Conservation (phyloP, 2,113 vertebrate species). For the Actenoides lindsayi region DNA sequence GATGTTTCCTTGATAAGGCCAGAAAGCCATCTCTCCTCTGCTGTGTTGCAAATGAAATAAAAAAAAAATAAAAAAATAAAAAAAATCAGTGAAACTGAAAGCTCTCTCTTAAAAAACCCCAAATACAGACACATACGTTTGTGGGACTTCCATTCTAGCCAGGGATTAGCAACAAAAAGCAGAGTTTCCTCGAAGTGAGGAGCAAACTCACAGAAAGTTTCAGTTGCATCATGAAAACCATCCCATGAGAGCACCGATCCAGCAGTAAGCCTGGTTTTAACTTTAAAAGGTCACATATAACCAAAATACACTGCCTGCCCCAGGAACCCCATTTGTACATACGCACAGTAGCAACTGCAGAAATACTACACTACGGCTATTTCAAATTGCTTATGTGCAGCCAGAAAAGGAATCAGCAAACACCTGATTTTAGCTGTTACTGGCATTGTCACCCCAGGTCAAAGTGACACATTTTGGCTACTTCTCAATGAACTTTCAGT, state of each 20-base stretch:
- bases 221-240: background rate
- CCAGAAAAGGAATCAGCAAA: background rate
- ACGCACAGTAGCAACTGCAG: background rate
- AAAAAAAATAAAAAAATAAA: background rate
- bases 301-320: background rate
- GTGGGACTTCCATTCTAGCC: background rate
- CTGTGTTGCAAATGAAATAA: background rate
- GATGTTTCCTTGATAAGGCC: background rate
- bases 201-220: background rate
- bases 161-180: background rate
- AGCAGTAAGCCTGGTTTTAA: background rate
- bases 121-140: rapidly evolving
- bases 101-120: background rate
- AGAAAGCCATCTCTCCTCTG: background rate
- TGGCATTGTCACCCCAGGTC: background rate
- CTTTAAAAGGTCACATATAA: background rate
- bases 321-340: background rate
- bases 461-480: background rate
- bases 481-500: background rate
- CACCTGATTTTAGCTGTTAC: background rate
- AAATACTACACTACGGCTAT: background rate
- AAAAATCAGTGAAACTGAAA: background rate
- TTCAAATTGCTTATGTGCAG: background rate
- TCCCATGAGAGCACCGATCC: background rate
- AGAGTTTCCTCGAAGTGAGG: background rate